These are phyloP conservation scores for Microcebus murinus DNA, from an alignment of 2,113 vertebrate genomes.

Conservation along the genomic window DNA sequence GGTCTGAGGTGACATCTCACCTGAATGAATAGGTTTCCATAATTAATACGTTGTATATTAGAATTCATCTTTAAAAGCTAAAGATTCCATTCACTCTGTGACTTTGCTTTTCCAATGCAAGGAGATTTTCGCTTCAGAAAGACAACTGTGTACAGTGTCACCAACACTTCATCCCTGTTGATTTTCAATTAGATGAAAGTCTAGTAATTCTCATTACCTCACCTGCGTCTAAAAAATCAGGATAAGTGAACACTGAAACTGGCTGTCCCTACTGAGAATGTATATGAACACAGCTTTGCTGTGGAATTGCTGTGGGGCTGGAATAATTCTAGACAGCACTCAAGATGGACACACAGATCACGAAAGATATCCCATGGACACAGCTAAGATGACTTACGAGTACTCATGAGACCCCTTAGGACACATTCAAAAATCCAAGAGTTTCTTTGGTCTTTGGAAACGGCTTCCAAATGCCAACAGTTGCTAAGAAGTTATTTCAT, in stretches of 20 bases:
- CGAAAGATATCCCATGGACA: slow-evolving; percentile 36
- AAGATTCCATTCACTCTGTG: background rate
- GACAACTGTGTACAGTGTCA: accelerated
- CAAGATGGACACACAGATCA: slow-evolving; percentile 60
- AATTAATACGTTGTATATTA: background rate
- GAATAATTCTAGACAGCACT: slow-evolving; percentile 21
- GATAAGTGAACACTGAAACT: background rate
- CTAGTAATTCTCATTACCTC: background rate
- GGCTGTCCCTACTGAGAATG: slow-evolving; percentile 36
- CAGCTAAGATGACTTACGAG: slow-evolving; percentile 48
- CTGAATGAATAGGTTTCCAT: accelerated
- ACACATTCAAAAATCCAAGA: background rate
- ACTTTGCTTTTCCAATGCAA: background rate
- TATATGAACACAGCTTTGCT: too few relatives aligned
- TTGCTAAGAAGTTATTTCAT: background rate
- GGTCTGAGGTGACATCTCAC: background rate
- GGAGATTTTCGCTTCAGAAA: background rate
- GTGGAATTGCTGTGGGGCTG: background rate
- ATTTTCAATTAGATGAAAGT: slow-evolving; percentile 5
- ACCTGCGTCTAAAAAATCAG: slow-evolving; percentile 47
- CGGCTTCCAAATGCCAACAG: background rate
- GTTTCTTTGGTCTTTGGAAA: slow-evolving; percentile 48
- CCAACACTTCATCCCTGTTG: background rate
- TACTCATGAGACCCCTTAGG: slow-evolving; percentile 18
- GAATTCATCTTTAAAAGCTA: background rate